Percentiles rank a stretch among this genome's conserved stretches.
Evolutionary conservation across 2,113 vertebrate species (phyloP).

Genomic region (Dasyprocta punctata): DNA sequence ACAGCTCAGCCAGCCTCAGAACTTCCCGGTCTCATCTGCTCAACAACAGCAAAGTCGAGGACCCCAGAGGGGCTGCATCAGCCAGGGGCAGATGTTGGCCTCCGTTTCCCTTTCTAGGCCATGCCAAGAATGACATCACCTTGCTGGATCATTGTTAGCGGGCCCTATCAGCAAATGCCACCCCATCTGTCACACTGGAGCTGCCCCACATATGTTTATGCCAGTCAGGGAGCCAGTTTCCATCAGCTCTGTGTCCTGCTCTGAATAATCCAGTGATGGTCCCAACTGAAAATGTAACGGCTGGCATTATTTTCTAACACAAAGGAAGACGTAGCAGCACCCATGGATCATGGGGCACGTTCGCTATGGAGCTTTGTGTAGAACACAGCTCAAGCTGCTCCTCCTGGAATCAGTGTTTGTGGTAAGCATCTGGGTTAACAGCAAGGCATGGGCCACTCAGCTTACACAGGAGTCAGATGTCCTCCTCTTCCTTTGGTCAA

Average conservation of each 20-base stretch:
- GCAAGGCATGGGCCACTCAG: neutral
- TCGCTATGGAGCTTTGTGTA: neutral
- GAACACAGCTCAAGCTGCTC: neutral
- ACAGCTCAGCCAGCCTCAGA: conserved; percentile 30
- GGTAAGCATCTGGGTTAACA: neutral
- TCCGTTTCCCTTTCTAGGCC: conserved; percentile 52
- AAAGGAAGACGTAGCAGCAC: neutral
- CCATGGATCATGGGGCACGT: neutral
- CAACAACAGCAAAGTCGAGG: neutral
- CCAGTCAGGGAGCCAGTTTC: conserved; percentile 45
- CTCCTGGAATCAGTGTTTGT: neutral
- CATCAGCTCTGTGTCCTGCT: conserved; percentile 30
- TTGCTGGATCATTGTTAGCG: conserved; percentile 65
- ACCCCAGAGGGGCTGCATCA: conserved; percentile 14
- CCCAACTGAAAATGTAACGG: neutral
- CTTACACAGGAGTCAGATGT: neutral
- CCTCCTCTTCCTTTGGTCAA: neutral
- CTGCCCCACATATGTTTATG: conserved; percentile 53
- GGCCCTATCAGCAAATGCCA: conserved; percentile 68
- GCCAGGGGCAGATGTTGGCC: conserved; percentile 50
- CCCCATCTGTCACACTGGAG: conserved; percentile 68
- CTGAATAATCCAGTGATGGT: conserved; percentile 22
- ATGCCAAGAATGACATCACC: conserved; percentile 79
- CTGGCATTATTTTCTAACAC: neutral
- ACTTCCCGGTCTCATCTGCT: conserved; percentile 63